Conservation (phyloP, 2,113 vertebrate genomes). For the Lagopus leucura region DNA sequence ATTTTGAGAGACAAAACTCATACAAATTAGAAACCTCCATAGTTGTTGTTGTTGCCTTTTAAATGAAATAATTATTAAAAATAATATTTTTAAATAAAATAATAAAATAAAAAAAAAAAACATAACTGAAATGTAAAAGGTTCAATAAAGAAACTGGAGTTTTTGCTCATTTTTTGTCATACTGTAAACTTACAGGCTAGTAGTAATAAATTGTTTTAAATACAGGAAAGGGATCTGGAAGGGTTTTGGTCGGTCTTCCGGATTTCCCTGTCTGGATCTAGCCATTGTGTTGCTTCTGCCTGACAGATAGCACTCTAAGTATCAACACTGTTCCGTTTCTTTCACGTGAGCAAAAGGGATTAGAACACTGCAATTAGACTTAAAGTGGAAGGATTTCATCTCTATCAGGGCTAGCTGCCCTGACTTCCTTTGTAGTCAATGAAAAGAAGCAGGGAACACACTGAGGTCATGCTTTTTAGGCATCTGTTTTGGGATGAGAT, state of each 20-base stretch:
- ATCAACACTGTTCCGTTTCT: not conserved
- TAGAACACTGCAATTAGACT: not conserved
- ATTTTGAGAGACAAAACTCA: not conserved
- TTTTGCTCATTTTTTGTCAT: not conserved
- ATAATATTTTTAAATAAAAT: not conserved
- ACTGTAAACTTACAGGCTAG: not conserved
- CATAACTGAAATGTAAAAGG: not conserved
- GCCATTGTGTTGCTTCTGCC: fast-evolving
- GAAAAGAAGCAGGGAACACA: fast-evolving
- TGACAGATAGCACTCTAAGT: not conserved
- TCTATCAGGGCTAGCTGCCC: fast-evolving
- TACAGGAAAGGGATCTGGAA: not conserved
- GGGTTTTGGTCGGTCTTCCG: not conserved
- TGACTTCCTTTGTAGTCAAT: not conserved
- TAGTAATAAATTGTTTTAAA: not conserved
- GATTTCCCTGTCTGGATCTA: not conserved
- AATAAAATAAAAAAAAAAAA: not conserved
- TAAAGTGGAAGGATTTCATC: not conserved
- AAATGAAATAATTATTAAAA: not conserved
- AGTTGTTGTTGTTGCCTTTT: not conserved
- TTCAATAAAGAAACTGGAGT: not conserved
- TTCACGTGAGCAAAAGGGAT: fast-evolving
- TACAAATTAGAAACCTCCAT: not conserved
- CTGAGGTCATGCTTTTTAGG: not conserved
- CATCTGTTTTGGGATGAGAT: not conserved